phyloP scores from a whole-genome alignment of 1,140 invertebrate species.

The Orchesella cincta region DNA sequence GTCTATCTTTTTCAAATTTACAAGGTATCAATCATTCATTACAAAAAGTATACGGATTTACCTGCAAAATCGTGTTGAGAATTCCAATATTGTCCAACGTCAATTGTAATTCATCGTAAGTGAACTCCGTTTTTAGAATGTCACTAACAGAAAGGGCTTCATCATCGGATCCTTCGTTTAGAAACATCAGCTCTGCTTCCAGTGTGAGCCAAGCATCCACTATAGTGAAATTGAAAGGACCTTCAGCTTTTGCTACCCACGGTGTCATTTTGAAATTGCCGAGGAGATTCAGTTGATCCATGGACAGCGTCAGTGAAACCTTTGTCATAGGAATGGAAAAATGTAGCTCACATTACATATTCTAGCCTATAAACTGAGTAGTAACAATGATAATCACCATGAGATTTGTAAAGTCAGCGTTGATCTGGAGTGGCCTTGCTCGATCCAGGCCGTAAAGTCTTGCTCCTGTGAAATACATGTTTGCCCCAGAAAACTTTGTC shows the following conservation, averaged over 20 bases:
- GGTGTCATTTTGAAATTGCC: background rate
- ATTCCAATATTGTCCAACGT: background rate
- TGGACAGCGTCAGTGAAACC: slow-evolving; percentile 1
- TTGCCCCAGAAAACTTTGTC: slow-evolving; percentile 18
- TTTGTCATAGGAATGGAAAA: background rate
- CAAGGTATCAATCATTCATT: background rate
- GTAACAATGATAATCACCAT: background rate
- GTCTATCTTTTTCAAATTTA: no score
- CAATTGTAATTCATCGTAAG: background rate
- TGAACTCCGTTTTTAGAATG: background rate
- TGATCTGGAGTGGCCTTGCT: background rate
- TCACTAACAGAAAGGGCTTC: background rate
- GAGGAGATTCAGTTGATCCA: background rate
- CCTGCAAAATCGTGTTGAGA: slow-evolving; percentile 14
- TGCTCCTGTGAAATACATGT: background rate
- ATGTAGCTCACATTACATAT: background rate
- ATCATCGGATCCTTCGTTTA: background rate
- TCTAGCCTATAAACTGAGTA: background rate
- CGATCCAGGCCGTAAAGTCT: slow-evolving; percentile 7
- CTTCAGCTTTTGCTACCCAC: background rate
- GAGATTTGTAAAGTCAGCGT: slow-evolving; percentile 6
- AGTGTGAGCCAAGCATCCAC: background rate
- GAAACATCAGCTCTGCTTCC: background rate
- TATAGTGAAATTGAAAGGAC: slow-evolving; percentile 5
- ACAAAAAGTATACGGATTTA: background rate